Conservation (phyloP, 2,888 invertebrate genomes). For the Platypus cylindrus region DNA sequence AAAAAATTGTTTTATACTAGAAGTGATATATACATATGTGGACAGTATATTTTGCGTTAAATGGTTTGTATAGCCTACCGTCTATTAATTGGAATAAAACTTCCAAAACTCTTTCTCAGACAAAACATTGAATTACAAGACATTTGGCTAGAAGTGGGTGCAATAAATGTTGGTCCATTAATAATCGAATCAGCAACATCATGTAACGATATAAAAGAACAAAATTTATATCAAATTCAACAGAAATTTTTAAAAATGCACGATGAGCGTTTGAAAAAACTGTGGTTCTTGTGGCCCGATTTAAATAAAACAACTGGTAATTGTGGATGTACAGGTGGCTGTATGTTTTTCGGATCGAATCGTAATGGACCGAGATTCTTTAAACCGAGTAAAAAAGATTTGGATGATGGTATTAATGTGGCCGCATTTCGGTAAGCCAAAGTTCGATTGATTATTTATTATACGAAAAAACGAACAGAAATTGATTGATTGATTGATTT, state of each 20-base stretch:
- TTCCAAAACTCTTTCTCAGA: slow-evolving; percentile 16
- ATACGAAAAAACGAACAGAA: neutral
- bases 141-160: slow-evolving; percentile 87
- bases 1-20: too few species aligned
- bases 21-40: too few species aligned
- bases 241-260: slow-evolving; percentile 71
- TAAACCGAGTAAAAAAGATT: slow-evolving; percentile 67
- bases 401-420: slow-evolving; percentile 70
- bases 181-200: slow-evolving; percentile 82
- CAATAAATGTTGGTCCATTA: slow-evolving; percentile 79
- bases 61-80: too few species aligned
- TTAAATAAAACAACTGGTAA: slow-evolving; percentile 46
- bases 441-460: slow-evolving; percentile 1
- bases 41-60: too few species aligned
- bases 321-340: slow-evolving; percentile 94
- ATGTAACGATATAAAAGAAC: slow-evolving; percentile 51
- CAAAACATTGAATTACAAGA: slow-evolving; percentile 40
- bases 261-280: slow-evolving; percentile 70
- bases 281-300: slow-evolving; percentile 93
- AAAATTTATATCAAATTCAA: slow-evolving; percentile 63
- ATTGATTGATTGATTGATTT: slow-evolving; percentile 1
- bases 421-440: slow-evolving; percentile 55
- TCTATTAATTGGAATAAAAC: too few species aligned
- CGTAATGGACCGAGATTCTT: slow-evolving; percentile 81
- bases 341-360: slow-evolving; percentile 87